Evolutionary conservation across 2,888 invertebrate genomes (phyloP).

Genomic region (Eurois occulta): DNA sequence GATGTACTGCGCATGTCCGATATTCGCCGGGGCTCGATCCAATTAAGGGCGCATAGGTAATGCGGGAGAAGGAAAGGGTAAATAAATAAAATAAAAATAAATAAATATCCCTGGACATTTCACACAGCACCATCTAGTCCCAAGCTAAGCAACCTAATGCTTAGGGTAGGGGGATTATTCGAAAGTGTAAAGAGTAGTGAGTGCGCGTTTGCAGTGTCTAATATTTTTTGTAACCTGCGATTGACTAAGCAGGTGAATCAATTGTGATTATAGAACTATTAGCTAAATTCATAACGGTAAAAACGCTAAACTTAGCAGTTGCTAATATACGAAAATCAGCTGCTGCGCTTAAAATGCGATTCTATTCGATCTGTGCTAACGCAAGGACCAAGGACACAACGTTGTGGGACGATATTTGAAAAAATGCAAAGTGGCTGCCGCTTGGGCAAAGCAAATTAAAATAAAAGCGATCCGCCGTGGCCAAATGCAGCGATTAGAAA

Average conservation of each 20-base stretch:
- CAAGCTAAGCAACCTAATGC: too few relatives aligned
- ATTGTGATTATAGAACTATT: neutral
- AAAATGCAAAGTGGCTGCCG: neutral
- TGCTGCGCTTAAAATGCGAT: neutral
- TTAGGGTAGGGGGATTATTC: neutral
- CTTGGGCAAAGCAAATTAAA: slow-evolving; percentile 9
- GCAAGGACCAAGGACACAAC: slow-evolving; percentile 29
- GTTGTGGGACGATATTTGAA: neutral
- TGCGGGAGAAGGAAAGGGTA: too few relatives aligned
- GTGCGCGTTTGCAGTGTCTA: neutral
- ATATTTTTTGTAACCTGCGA: neutral
- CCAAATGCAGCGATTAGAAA: neutral
- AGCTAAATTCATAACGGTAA: neutral
- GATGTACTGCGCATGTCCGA: slow-evolving; percentile 35
- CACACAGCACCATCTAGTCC: too few relatives aligned
- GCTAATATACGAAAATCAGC: neutral
- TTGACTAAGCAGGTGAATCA: neutral
- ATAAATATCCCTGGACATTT: too few relatives aligned
- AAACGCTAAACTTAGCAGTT: neutral
- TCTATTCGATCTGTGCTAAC: neutral
- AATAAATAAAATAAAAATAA: too few relatives aligned
- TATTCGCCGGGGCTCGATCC: slow-evolving; percentile 18
- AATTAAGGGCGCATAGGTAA: neutral
- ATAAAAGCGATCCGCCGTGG: slow-evolving; percentile 10
- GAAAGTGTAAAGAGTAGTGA: neutral